These are phyloP conservation scores for Frankliniella fusca DNA, from an alignment of 2,888 invertebrate species.

Conservation along the genomic window DNA sequence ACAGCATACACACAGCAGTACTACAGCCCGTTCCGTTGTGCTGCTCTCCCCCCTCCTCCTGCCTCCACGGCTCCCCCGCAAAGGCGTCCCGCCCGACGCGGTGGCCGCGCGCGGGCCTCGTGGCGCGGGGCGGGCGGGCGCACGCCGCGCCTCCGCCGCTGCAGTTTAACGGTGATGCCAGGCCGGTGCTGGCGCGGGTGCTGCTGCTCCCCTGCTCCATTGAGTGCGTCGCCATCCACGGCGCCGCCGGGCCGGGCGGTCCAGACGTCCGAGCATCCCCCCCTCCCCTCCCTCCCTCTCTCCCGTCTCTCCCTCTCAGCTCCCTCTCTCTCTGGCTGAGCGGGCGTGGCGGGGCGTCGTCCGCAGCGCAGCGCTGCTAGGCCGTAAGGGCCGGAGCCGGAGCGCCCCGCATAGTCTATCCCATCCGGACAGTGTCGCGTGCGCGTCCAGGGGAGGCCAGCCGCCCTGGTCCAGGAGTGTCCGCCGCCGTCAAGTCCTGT, in stretches of 20 bases:
- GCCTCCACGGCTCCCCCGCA: not conserved
- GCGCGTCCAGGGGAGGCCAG: not conserved
- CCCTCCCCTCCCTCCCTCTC: not conserved
- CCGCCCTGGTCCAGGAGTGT: not conserved
- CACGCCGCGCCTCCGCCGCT: not conserved
- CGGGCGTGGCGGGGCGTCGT: not conserved
- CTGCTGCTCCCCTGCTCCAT: no score
- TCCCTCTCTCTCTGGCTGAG: not conserved
- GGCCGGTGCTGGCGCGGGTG: not conserved
- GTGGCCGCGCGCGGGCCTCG: not conserved
- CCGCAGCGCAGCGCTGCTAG: not conserved
- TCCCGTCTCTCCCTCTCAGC: not conserved
- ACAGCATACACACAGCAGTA: not conserved
- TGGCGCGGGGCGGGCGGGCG: no score
- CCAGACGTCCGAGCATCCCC: not conserved
- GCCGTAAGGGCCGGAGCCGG: not conserved
- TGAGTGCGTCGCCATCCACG: not conserved
- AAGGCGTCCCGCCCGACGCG: not conserved
- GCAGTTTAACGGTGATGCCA: not conserved
- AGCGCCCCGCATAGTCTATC: not conserved
- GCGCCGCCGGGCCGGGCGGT: not conserved
- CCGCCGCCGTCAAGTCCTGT: not conserved
- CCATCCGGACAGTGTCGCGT: not conserved
- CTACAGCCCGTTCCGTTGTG: constrained; percentile 3
- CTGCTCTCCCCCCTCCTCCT: not conserved